These are phyloP conservation scores for Ophiothrix spiculata DNA, from an alignment of 35 echinoderm and acorn worm genomes.

Conservation along the genomic window DNA sequence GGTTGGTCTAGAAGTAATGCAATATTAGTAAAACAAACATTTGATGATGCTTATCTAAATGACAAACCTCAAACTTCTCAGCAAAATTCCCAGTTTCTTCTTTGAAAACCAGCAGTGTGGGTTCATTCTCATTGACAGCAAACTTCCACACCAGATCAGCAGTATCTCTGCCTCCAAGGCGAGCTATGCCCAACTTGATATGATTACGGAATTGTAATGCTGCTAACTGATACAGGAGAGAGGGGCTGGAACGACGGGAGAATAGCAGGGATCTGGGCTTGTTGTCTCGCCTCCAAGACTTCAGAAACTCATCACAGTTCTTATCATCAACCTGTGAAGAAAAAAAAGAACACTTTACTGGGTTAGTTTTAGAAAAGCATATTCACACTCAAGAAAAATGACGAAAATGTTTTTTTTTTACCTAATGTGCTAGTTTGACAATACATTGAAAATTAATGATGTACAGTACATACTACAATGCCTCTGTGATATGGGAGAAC, in stretches of 20 bases:
- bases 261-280: conserved; percentile 46
- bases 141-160: conserved; percentile 25
- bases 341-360: neutral
- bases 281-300: conserved; percentile 38
- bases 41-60: no score
- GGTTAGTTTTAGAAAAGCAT: neutral
- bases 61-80: conserved; percentile 24
- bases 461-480: no score
- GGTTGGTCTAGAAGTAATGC: no score
- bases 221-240: conserved; percentile 41
- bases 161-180: conserved; percentile 13
- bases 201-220: conserved; percentile 15
- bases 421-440: neutral
- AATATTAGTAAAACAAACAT: no score
- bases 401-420: neutral
- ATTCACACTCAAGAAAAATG: neutral
- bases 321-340: conserved; percentile 38
- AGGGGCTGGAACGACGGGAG: conserved; percentile 16
- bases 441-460: no score
- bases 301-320: conserved; percentile 40
- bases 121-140: conserved; percentile 13
- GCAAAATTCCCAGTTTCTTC: conserved; percentile 19
- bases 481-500: no score
- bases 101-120: conserved; percentile 29
- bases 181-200: conserved; percentile 46